Conservation (phyloP, 2,113 vertebrate species). For the Porphyrio hochstetteri region DNA sequence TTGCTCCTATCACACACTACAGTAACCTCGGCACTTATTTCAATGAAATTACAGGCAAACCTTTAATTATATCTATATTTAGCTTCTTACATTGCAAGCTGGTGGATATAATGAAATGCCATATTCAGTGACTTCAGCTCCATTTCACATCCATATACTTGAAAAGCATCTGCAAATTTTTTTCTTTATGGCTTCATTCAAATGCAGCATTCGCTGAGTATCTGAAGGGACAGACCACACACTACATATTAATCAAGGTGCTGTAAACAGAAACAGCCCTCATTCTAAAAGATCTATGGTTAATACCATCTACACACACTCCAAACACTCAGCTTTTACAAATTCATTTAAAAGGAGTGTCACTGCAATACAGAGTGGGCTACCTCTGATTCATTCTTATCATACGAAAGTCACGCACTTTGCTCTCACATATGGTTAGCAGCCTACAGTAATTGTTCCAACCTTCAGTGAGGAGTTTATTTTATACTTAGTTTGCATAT, state of each 20-base stretch:
- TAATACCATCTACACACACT: neutral
- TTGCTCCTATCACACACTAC: neutral
- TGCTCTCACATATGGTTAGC: constrained; percentile 44
- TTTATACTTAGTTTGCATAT: constrained; percentile 13
- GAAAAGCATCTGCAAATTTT: neutral
- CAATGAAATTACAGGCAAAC: neutral
- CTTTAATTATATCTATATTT: neutral
- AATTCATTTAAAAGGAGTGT: neutral
- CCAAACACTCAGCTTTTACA: neutral
- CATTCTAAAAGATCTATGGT: neutral
- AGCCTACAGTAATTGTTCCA: constrained; percentile 33
- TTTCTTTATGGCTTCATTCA: neutral
- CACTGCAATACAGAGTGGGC: constrained; percentile 16
- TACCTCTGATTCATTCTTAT: constrained; percentile 50
- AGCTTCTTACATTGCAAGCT: neutral
- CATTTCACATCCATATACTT: neutral
- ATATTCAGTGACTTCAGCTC: neutral
- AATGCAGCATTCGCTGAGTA: neutral
- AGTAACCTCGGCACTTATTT: neutral
- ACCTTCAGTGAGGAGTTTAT: neutral
- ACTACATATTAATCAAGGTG: neutral
- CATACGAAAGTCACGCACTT: constrained; percentile 41
- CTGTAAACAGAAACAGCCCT: neutral
- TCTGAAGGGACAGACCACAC: neutral
- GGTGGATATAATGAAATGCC: neutral